Conservation (phyloP, 2,113 vertebrate genomes). For the Upupa epops region DNA sequence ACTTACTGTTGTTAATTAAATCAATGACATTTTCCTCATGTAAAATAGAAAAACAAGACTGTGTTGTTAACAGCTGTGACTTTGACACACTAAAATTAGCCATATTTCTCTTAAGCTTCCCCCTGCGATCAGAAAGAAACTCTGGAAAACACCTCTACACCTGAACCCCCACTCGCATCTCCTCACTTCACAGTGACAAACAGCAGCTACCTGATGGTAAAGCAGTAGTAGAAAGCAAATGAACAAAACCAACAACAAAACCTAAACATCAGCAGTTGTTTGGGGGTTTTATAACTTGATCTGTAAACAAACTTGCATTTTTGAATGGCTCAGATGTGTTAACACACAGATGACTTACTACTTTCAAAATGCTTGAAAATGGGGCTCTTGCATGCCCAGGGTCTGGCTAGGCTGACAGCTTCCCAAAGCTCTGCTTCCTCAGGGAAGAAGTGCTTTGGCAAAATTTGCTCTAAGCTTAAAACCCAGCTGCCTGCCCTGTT, state of each 20-base stretch:
- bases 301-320: neutral
- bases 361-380: neutral
- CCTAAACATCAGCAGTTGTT: neutral
- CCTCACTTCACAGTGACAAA: neutral
- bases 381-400: neutral
- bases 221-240: neutral
- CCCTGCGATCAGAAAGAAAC: neutral
- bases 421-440: neutral
- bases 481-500: neutral
- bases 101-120: neutral
- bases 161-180: neutral
- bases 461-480: neutral
- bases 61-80: neutral
- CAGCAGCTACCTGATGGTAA: neutral
- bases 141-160: neutral
- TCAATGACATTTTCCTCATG: neutral
- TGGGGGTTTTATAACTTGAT: neutral
- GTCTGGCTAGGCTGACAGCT: neutral
- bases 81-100: neutral
- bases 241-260: no score
- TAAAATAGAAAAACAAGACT: neutral
- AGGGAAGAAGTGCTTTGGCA: neutral
- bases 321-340: neutral
- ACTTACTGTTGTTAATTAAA: neutral
- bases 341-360: neutral